Percentiles rank a stretch among this genome's conserved stretches.
phyloP scores from a whole-genome alignment of 2,888 invertebrate species.

The Apantesis nais region DNA sequence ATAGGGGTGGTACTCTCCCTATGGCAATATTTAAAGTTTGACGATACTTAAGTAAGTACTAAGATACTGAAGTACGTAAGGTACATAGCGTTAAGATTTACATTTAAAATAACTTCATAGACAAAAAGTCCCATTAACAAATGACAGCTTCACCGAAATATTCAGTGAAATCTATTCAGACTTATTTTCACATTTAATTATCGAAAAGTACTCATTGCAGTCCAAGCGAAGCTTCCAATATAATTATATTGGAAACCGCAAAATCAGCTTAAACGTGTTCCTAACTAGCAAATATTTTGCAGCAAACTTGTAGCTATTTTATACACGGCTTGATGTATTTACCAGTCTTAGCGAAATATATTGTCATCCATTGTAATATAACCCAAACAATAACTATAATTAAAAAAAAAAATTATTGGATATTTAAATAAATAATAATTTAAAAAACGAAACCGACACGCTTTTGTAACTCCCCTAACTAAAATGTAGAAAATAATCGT shows the following conservation, averaged over 20 bases:
- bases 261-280: background rate
- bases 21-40: too few relatives aligned
- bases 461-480: background rate
- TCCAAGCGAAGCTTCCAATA: background rate
- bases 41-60: too few relatives aligned
- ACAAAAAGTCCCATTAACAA: slow-evolving; percentile 1
- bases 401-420: background rate
- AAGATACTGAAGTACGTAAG: too few relatives aligned
- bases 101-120: background rate
- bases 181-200: slow-evolving; percentile 9
- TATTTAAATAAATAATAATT: background rate
- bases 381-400: background rate
- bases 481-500: background rate
- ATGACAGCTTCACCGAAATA: background rate
- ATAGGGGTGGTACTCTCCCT: too few relatives aligned
- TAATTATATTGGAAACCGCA: background rate
- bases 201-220: slow-evolving; percentile 13
- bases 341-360: too few relatives aligned
- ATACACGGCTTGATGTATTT: background rate
- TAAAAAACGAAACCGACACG: background rate
- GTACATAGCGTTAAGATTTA: background rate
- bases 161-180: slow-evolving; percentile 10
- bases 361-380: background rate
- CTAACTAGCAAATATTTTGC: background rate
- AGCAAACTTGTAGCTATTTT: background rate